These are phyloP conservation scores for Agonopterix arenella DNA, from an alignment of 2,888 invertebrate genomes.

Conservation along the genomic window DNA sequence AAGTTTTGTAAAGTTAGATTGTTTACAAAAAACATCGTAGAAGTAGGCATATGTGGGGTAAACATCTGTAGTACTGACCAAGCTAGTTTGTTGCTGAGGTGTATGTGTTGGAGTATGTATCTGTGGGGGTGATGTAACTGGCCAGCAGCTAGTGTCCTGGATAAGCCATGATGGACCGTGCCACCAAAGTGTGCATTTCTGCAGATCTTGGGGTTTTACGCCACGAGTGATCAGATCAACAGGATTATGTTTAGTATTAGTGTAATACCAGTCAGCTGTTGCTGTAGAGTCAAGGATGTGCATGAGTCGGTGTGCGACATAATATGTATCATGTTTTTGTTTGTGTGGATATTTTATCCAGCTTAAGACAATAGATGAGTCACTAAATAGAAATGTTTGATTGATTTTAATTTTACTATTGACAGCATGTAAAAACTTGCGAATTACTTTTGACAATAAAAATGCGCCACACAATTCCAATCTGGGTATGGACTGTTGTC, in stretches of 20 bases:
- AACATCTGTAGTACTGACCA: background rate
- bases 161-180: constrained; percentile 3
- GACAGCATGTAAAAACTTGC: no score
- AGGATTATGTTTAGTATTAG: constrained; percentile 5
- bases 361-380: constrained; percentile 7
- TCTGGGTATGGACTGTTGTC: constrained; percentile 1
- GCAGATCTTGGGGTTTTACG: background rate
- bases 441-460: constrained; percentile 1
- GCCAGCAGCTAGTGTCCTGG: background rate
- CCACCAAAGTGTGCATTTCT: constrained; percentile 4
- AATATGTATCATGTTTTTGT: background rate
- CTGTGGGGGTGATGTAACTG: background rate
- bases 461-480: constrained; percentile 6
- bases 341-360: constrained; percentile 11
- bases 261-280: constrained; percentile 1
- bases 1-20: background rate
- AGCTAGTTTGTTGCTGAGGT: background rate
- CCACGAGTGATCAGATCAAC: constrained; percentile 7
- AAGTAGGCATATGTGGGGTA: background rate
- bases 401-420: no score
- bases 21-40: background rate
- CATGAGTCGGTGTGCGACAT: constrained; percentile 2
- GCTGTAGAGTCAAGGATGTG: constrained; percentile 2
- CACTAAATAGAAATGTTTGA: constrained; percentile 5
- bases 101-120: background rate